A percentile compares a stretch with the other conserved stretches of the same genome.
Evolutionary conservation across 2,113 vertebrate species (phyloP).

Genomic region (Myiozetetes cayanensis): DNA sequence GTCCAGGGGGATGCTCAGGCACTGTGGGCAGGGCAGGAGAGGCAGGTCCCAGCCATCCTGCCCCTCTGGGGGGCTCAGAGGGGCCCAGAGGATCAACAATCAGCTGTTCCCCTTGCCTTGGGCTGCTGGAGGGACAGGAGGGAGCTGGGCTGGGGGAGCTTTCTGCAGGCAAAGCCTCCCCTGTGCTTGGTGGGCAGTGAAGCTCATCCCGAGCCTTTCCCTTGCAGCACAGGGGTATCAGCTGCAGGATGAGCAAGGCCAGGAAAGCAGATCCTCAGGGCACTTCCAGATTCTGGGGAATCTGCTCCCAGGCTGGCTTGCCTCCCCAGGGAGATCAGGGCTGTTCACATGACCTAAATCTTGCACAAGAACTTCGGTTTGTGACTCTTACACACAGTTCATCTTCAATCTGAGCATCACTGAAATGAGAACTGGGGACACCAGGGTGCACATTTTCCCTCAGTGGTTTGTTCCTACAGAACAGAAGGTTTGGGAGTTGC

Average conservation of each 20-base stretch:
- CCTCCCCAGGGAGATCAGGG: fast-evolving
- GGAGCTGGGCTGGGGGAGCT: background rate
- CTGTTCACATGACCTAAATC: background rate
- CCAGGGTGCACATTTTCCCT: background rate
- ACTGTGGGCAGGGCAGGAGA: background rate
- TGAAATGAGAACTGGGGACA: background rate
- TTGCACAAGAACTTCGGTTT: background rate
- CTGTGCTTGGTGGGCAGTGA: background rate
- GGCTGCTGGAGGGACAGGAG: background rate
- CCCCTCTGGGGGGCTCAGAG: background rate
- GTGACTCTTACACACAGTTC: fast-evolving
- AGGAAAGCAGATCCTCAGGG: background rate
- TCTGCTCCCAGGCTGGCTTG: background rate
- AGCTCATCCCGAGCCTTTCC: background rate
- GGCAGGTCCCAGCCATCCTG: background rate
- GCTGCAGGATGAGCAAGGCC: background rate
- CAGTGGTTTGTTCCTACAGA: background rate
- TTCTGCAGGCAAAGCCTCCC: background rate
- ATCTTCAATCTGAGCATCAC: background rate
- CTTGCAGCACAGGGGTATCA: background rate
- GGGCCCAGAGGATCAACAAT: background rate
- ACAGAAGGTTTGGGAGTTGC: background rate
- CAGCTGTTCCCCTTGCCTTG: background rate
- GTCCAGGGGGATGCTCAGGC: background rate
- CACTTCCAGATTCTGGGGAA: background rate